A percentile compares a stretch with the other conserved stretches of the same genome.
Conservation (phyloP, 2,113 vertebrate species). For the Castor canadensis region DNA sequence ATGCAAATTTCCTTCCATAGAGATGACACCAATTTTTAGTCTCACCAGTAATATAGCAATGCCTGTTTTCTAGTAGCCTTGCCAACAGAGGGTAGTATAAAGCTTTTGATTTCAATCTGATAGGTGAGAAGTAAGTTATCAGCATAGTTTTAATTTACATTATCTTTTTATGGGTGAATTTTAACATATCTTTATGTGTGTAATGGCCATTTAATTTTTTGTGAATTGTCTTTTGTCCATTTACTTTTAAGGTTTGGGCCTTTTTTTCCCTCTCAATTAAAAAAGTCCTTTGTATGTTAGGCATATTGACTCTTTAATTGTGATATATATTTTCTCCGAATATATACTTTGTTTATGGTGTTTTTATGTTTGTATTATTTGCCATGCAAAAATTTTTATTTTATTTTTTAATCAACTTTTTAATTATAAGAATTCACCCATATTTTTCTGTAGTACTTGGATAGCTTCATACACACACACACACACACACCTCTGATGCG, state of each 20-base stretch:
- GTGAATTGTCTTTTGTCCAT: background rate
- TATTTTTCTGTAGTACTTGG: background rate
- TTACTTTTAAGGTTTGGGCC: background rate
- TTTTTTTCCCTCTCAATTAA: background rate
- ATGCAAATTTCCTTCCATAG: background rate
- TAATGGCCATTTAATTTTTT: background rate
- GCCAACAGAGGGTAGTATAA: background rate
- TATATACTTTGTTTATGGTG: background rate
- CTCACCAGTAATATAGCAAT: background rate
- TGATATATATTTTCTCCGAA: background rate
- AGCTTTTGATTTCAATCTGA: background rate
- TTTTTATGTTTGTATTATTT: background rate
- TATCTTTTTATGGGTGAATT: background rate
- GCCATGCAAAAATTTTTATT: background rate
- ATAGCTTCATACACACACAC: too few relatives aligned
- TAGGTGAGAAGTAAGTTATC: background rate
- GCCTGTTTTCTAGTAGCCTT: background rate
- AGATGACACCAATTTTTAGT: too few relatives aligned
- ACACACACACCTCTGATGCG: too few relatives aligned
- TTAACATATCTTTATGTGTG: too few relatives aligned
- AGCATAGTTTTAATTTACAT: background rate
- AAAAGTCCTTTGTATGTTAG: background rate
- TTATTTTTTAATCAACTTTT: slow-evolving; percentile 23
- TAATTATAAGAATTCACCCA: background rate
- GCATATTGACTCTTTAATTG: background rate